phyloP scores from a whole-genome alignment of 2,113 vertebrate species.

The Tinamus guttatus region DNA sequence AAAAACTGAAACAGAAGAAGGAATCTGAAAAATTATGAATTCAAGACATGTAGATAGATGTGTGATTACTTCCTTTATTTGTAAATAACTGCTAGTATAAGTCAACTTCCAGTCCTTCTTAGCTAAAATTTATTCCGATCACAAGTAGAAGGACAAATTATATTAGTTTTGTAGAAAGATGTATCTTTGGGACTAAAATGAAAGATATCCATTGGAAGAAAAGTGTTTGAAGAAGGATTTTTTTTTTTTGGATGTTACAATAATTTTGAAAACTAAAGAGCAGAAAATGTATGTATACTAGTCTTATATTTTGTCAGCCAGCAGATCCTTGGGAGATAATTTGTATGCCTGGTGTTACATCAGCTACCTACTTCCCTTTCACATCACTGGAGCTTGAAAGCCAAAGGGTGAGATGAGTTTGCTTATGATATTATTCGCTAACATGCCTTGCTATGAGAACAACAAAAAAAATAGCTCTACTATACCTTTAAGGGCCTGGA shows the following conservation, averaged over 20 bases:
- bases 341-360: background rate
- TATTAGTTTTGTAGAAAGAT: background rate
- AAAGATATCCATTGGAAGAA: background rate
- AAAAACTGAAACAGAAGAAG: background rate
- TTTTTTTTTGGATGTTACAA: background rate
- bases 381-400: background rate
- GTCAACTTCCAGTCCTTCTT: background rate
- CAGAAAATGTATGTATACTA: background rate
- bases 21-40: background rate
- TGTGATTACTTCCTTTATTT: background rate
- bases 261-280: background rate
- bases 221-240: background rate
- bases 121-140: background rate
- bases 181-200: background rate
- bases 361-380: background rate
- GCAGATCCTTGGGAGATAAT: background rate
- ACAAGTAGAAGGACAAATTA: background rate
- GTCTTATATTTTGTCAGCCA: background rate
- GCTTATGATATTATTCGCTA: background rate
- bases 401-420: background rate
- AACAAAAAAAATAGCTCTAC: background rate
- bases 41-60: background rate
- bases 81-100: background rate
- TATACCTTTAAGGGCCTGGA: background rate
- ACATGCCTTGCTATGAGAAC: background rate